phyloP scores from a whole-genome alignment of 2,797 vertebrate species.

The Gymnothorax javanicus region DNA sequence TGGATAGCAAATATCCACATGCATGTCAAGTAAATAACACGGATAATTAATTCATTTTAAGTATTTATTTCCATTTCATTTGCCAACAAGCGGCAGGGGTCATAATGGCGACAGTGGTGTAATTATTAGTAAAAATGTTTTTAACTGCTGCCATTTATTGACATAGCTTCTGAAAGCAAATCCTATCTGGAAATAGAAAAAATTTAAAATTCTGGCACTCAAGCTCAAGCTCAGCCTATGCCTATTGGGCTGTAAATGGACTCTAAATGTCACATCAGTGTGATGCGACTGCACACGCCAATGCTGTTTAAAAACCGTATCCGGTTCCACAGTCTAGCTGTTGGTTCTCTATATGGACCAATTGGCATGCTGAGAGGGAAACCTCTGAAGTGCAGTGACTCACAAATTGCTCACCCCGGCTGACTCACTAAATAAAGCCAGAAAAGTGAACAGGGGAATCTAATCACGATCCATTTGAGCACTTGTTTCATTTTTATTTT shows the following conservation, averaged over 20 bases:
- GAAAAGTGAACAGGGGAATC: background rate
- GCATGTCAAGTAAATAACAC: background rate
- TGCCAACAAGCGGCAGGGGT: background rate
- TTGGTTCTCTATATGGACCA: background rate
- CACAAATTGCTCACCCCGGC: background rate
- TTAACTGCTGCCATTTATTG: background rate
- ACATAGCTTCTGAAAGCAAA: background rate
- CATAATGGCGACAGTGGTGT: background rate
- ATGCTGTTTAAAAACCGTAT: background rate
- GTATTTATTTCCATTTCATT: background rate
- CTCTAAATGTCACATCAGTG: background rate
- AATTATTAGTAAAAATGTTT: background rate
- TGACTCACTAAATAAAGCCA: background rate
- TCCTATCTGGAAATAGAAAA: background rate
- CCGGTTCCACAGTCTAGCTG: background rate
- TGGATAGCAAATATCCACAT: background rate
- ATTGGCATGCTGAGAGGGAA: background rate
- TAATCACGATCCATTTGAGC: background rate
- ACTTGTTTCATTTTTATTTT: background rate
- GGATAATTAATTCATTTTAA: background rate
- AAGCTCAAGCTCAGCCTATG: background rate
- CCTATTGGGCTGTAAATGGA: background rate
- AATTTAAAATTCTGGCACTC: background rate
- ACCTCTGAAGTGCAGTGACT: background rate
- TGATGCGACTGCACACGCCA: background rate